A percentile compares a stretch with the other conserved stretches of the same genome.
These are phyloP conservation scores for Chionoecetes opilio DNA, from an alignment of 1,140 invertebrate genomes.

Conservation along the genomic window DNA sequence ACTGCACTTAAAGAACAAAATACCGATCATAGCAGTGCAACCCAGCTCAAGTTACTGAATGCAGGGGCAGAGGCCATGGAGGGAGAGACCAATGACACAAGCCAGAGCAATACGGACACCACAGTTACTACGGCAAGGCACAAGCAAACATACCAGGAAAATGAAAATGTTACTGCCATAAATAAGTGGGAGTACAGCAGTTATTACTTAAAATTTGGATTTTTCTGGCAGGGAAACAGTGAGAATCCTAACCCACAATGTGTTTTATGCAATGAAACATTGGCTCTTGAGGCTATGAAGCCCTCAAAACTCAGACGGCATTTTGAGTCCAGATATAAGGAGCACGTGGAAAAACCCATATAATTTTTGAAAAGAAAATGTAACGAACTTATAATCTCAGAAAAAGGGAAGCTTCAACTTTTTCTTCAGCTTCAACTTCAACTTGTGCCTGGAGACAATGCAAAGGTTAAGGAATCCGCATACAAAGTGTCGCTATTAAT, in stretches of 20 bases:
- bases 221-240: constrained; percentile 31
- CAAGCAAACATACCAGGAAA: constrained; percentile 44
- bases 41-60: background rate
- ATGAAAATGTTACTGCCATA: background rate
- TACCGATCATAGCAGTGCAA: constrained; percentile 32
- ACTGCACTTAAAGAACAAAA: constrained; percentile 42
- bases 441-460: background rate
- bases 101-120: constrained; percentile 36
- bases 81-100: background rate
- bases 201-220: no score
- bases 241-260: constrained; percentile 45
- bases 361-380: constrained; percentile 23
- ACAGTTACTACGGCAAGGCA: constrained; percentile 36
- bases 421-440: no score
- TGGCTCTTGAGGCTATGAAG: constrained; percentile 39
- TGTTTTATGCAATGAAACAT: constrained; percentile 51
- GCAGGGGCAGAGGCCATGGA: background rate
- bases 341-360: constrained; percentile 39
- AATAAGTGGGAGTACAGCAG: no score
- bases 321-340: constrained; percentile 46
- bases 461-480: background rate
- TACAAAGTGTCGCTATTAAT: constrained; percentile 53
- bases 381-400: background rate
- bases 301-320: constrained; percentile 46
- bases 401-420: background rate